A percentile compares a stretch with the other conserved stretches of the same genome.
These are phyloP conservation scores for Erpornis zantholeuca DNA, from an alignment of 2,113 vertebrate genomes.

Conservation along the genomic window DNA sequence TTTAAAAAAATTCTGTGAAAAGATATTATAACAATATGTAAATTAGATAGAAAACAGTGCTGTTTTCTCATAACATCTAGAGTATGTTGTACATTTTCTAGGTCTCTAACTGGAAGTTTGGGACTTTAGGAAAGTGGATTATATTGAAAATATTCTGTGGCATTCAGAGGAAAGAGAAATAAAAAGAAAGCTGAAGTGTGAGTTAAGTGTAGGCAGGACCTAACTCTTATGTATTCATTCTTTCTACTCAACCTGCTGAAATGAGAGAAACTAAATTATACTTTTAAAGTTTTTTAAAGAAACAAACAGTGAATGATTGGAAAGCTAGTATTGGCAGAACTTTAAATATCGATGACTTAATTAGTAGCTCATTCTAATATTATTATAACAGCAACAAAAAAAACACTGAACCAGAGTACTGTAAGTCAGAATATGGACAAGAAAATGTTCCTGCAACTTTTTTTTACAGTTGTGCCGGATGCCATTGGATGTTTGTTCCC, in stretches of 20 bases:
- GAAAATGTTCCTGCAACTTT: background rate
- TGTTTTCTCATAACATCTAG: background rate
- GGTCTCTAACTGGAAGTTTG: background rate
- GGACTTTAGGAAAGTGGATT: background rate
- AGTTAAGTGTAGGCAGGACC: background rate
- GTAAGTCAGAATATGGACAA: background rate
- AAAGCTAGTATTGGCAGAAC: background rate
- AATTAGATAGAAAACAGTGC: background rate
- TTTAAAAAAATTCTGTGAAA: background rate
- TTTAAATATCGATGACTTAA: background rate
- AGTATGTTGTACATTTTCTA: background rate
- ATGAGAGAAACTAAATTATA: background rate
- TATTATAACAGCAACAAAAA: background rate
- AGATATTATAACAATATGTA: background rate
- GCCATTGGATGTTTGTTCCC: background rate
- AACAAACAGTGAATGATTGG: background rate
- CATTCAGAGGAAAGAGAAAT: background rate
- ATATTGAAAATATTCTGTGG: background rate
- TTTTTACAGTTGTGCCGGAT: background rate
- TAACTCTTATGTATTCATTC: background rate
- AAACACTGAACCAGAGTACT: background rate
- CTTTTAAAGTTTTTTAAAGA: background rate
- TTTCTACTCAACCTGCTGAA: background rate
- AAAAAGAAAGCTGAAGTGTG: background rate
- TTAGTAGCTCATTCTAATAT: background rate